phyloP scores from a whole-genome alignment of 1,140 invertebrate species.

The Mactra quadrangularis region DNA sequence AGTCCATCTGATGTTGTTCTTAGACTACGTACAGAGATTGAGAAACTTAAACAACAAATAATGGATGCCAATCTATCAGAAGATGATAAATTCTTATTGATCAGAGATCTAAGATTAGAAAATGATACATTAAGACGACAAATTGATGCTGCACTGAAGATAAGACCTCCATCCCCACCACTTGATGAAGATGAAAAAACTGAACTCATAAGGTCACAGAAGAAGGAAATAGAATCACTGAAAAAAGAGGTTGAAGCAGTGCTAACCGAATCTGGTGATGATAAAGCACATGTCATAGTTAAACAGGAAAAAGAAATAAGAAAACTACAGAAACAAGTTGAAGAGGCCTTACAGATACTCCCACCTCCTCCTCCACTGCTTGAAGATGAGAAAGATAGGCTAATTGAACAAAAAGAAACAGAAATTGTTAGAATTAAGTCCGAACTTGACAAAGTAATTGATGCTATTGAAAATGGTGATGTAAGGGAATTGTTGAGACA shows the following conservation, averaged over 20 bases:
- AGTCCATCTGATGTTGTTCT: constrained; percentile 37
- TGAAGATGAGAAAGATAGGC: constrained; percentile 53
- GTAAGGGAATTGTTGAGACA: constrained; percentile 27
- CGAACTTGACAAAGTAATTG: constrained; percentile 34
- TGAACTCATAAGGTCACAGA: constrained; percentile 28
- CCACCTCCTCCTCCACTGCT: constrained; percentile 12
- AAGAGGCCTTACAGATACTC: constrained; percentile 18
- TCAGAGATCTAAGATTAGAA: constrained; percentile 52
- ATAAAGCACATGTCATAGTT: neutral
- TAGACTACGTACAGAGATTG: constrained; percentile 50
- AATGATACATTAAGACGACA: constrained; percentile 51
- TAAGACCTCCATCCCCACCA: constrained; percentile 53
- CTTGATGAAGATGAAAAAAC: constrained; percentile 44
- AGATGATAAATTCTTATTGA: constrained; percentile 54
- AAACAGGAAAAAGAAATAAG: constrained; percentile 50
- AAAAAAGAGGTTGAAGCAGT: constrained; percentile 18
- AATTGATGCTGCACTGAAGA: constrained; percentile 56
- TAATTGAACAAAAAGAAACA: constrained; percentile 49
- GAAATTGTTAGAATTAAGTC: constrained; percentile 29
- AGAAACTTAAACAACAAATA: constrained; percentile 51
- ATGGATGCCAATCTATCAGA: constrained; percentile 51
- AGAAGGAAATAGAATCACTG: constrained; percentile 58
- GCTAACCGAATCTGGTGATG: constrained; percentile 9
- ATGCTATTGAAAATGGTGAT: constrained; percentile 41
- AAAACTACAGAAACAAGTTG: constrained; percentile 28